These are phyloP conservation scores for Rotaria socialis DNA, from an alignment of 2,888 invertebrate genomes.

Conservation along the genomic window DNA sequence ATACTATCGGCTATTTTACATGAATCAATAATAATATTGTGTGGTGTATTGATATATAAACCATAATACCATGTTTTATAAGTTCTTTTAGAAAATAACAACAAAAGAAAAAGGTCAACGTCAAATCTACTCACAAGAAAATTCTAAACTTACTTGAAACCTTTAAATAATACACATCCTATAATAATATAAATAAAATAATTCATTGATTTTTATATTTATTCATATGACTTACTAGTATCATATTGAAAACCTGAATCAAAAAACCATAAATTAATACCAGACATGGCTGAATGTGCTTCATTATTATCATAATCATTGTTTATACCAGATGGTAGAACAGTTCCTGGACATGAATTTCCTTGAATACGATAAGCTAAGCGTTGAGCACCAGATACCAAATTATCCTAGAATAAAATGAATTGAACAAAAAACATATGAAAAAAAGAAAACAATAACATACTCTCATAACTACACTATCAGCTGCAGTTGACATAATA, in stretches of 20 bases:
- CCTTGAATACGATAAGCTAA: slow-evolving; percentile 49
- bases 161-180: neutral
- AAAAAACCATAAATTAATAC: slow-evolving; percentile 49
- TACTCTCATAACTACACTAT: slow-evolving; percentile 23
- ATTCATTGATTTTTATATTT: neutral
- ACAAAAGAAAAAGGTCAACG: slow-evolving; percentile 47
- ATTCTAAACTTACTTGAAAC: neutral
- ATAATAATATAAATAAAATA: neutral
- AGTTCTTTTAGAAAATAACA: slow-evolving; percentile 49
- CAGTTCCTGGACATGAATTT: slow-evolving; percentile 48
- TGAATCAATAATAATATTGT: slow-evolving; percentile 48
- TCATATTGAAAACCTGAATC: slow-evolving; percentile 46
- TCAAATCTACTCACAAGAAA: slow-evolving; percentile 48
- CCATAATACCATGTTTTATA: slow-evolving; percentile 52
- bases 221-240: neutral
- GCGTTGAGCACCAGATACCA: slow-evolving; percentile 52
- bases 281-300: slow-evolving; percentile 50
- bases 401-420: slow-evolving; percentile 48
- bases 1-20: slow-evolving; percentile 51
- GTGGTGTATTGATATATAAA: slow-evolving; percentile 49
- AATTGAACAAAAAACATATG: neutral
- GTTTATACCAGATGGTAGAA: neutral
- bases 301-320: slow-evolving; percentile 48
- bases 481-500: slow-evolving; percentile 47
- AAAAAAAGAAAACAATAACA: too few species aligned